These are phyloP conservation scores for Dromiciops gliroides DNA, from an alignment of 2,113 vertebrate species.

Conservation along the genomic window DNA sequence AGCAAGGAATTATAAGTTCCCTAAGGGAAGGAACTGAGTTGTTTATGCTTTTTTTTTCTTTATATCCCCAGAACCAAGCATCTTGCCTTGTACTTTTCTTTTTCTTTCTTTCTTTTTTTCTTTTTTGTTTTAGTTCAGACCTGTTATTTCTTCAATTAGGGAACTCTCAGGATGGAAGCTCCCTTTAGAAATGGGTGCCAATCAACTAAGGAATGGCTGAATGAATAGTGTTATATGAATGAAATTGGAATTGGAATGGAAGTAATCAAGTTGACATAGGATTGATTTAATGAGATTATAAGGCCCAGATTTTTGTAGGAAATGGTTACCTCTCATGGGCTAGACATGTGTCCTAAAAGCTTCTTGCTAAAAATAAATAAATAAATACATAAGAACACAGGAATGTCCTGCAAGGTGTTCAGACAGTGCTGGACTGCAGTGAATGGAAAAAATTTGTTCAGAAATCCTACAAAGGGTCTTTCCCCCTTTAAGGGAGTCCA, in stretches of 20 bases:
- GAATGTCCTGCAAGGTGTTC: neutral
- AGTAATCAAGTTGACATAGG: neutral
- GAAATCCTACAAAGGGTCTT: neutral
- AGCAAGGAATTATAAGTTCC: neutral
- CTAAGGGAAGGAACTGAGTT: neutral
- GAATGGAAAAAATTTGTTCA: neutral
- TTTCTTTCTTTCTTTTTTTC: neutral
- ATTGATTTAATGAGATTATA: neutral
- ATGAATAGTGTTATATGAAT: neutral
- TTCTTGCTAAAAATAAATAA: neutral
- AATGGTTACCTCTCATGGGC: neutral
- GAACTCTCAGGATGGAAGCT: neutral
- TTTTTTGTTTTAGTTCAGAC: neutral
- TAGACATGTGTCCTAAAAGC: neutral
- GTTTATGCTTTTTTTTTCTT: neutral
- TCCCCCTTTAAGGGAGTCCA: neutral
- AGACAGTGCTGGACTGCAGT: neutral
- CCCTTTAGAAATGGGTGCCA: neutral
- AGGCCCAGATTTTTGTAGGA: neutral
- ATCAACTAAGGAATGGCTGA: neutral
- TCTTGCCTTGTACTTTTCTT: neutral
- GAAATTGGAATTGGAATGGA: neutral
- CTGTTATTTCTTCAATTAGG: neutral
- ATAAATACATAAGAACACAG: neutral
- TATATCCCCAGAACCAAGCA: neutral